A percentile compares a stretch with the other conserved stretches of the same genome.
Conservation (phyloP, 2,113 vertebrate genomes). For the Podiceps cristatus region DNA sequence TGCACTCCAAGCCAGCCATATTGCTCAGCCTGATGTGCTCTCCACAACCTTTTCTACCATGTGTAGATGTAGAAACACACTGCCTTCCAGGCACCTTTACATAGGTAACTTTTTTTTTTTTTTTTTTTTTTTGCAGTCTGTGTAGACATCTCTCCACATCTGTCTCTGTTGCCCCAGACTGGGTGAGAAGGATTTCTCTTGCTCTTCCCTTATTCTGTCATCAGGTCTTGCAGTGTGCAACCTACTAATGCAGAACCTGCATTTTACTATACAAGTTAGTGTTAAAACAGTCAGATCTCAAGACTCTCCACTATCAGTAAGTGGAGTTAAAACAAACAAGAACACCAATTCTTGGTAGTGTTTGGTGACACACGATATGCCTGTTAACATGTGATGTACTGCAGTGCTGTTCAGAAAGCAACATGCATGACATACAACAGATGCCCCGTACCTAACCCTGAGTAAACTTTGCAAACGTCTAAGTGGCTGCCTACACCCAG, state of each 20-base stretch:
- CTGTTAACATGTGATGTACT: not conserved
- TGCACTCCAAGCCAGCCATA: not conserved
- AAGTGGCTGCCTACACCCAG: not conserved
- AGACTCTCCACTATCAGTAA: not conserved
- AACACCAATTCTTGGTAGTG: not conserved
- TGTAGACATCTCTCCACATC: not conserved
- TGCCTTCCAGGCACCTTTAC: not conserved
- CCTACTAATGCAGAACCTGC: not conserved
- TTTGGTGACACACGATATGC: not conserved
- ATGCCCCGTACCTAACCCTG: not conserved
- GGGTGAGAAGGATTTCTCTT: not conserved
- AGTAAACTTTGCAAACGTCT: not conserved
- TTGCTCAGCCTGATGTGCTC: not conserved
- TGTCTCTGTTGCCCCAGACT: not conserved
- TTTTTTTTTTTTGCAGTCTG: not conserved
- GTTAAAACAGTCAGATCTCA: not conserved
- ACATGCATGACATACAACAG: not conserved
- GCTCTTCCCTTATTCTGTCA: not conserved
- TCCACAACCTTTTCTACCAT: not conserved
- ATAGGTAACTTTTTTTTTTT: not conserved
- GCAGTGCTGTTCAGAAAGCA: not conserved
- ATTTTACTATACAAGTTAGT: not conserved
- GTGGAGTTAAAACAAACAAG: not conserved
- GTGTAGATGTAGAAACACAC: not conserved
- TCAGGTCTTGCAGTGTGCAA: not conserved